A percentile compares a stretch with the other conserved stretches of the same genome.
Conservation (phyloP, 2,888 invertebrate species). For the Lasius fuliginosus region DNA sequence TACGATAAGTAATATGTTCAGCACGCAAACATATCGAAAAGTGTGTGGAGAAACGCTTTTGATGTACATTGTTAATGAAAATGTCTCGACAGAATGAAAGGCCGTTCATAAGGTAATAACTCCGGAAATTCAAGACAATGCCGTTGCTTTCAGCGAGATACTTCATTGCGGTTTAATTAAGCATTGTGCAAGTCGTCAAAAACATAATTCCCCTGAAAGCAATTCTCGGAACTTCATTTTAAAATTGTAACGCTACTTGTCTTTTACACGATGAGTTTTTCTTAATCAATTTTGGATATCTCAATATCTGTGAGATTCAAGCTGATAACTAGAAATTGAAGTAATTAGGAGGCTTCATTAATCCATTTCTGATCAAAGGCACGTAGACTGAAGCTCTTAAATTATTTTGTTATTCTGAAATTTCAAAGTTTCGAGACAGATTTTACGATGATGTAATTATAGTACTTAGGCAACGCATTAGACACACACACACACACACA, state of each 20-base stretch:
- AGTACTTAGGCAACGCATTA: not conserved
- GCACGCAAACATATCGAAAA: not conserved
- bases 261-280: not conserved
- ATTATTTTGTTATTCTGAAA: slow-evolving; percentile 2
- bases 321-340: not conserved
- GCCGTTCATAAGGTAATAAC: slow-evolving; percentile 32
- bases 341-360: slow-evolving; percentile 1
- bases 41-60: slow-evolving; percentile 3
- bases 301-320: not conserved
- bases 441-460: not conserved
- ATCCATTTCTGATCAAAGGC: not conserved
- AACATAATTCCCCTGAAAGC: slow-evolving; percentile 25
- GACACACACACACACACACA: too few relatives aligned
- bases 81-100: slow-evolving; percentile 29
- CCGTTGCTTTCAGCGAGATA: slow-evolving; percentile 16
- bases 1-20: slow-evolving; percentile 5
- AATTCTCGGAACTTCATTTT: slow-evolving; percentile 11
- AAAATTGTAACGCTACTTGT: not conserved
- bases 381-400: not conserved
- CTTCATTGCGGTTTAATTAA: slow-evolving; percentile 34
- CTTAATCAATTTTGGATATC: not conserved
- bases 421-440: not conserved
- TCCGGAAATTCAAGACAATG: slow-evolving; percentile 33
- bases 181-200: slow-evolving; percentile 31
- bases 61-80: slow-evolving; percentile 41